phyloP scores from a whole-genome alignment of 2,888 invertebrate genomes.

The Drosophila meridiana region DNA sequence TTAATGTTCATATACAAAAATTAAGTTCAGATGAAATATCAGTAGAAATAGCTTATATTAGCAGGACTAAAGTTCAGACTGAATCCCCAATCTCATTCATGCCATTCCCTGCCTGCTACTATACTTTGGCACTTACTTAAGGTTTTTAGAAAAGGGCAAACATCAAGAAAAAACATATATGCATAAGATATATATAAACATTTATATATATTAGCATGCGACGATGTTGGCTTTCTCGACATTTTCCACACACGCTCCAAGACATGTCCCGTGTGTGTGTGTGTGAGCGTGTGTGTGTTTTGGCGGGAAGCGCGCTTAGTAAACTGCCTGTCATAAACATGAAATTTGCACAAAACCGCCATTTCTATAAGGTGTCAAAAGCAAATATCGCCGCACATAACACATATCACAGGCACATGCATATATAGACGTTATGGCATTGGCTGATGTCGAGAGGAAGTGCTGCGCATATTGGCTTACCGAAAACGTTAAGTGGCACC shows the following conservation, averaged over 20 bases:
- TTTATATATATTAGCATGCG: constrained; percentile 66
- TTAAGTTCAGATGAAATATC: background rate
- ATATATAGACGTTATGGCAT: constrained; percentile 67
- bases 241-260: constrained; percentile 34
- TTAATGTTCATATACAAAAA: background rate
- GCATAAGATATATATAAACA: constrained; percentile 32
- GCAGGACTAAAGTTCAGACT: background rate
- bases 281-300: background rate
- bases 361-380: constrained; percentile 79
- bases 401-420: constrained; percentile 39
- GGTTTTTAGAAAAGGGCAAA: background rate
- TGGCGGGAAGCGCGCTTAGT: constrained; percentile 51
- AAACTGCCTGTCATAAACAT: constrained; percentile 78
- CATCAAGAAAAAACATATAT: constrained; percentile 21
- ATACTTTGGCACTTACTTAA: background rate
- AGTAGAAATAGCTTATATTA: background rate
- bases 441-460: constrained; percentile 56
- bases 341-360: constrained; percentile 80
- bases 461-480: constrained; percentile 72
- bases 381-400: constrained; percentile 56
- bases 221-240: constrained; percentile 55
- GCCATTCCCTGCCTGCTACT: background rate
- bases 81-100: background rate
- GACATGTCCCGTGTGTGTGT: constrained; percentile 23
- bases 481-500: constrained; percentile 59